Percentiles rank a stretch among this genome's conserved stretches.
phyloP scores from a whole-genome alignment of 2,113 vertebrate species.

The Amphiprion percula region DNA sequence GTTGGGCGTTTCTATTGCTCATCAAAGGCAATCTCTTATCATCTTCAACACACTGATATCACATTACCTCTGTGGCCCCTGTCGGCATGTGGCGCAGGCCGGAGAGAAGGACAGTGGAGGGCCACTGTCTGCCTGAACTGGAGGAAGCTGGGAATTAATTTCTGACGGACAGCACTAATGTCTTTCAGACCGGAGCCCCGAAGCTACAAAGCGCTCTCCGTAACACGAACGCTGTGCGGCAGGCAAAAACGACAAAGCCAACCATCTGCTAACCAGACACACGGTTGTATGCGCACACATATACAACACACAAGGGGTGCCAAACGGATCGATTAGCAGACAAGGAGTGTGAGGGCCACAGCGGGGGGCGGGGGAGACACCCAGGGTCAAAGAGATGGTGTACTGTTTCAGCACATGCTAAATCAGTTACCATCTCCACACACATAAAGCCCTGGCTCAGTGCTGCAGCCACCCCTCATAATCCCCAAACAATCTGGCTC shows the following conservation, averaged over 20 bases:
- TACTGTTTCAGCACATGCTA: constrained; percentile 86
- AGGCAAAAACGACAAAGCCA: constrained; percentile 71
- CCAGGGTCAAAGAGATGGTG: constrained; percentile 84
- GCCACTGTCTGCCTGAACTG: constrained; percentile 65
- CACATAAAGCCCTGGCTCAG: constrained; percentile 75
- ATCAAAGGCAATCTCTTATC: constrained; percentile 76
- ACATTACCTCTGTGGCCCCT: constrained; percentile 70
- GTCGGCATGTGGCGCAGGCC: constrained; percentile 75
- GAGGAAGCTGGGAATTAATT: constrained; percentile 80
- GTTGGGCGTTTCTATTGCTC: constrained; percentile 63
- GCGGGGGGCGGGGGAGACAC: constrained; percentile 76
- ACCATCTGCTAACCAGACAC: constrained; percentile 85
- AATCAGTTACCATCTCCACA: constrained; percentile 83
- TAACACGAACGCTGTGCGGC: constrained; percentile 69
- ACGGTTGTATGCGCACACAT: constrained; percentile 49
- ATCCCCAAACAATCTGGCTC: constrained; percentile 84
- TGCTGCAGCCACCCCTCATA: constrained; percentile 73
- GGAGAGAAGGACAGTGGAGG: constrained; percentile 52
- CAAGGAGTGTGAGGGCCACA: constrained; percentile 79
- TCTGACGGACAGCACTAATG: constrained; percentile 83
- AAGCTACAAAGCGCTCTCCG: constrained; percentile 76
- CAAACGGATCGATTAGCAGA: constrained; percentile 86
- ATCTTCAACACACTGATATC: constrained; percentile 69
- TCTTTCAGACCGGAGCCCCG: constrained; percentile 78
- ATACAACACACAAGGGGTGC: constrained; percentile 72